phyloP scores from a whole-genome alignment of 2,888 invertebrate genomes.

The Apocheima hispidaria region DNA sequence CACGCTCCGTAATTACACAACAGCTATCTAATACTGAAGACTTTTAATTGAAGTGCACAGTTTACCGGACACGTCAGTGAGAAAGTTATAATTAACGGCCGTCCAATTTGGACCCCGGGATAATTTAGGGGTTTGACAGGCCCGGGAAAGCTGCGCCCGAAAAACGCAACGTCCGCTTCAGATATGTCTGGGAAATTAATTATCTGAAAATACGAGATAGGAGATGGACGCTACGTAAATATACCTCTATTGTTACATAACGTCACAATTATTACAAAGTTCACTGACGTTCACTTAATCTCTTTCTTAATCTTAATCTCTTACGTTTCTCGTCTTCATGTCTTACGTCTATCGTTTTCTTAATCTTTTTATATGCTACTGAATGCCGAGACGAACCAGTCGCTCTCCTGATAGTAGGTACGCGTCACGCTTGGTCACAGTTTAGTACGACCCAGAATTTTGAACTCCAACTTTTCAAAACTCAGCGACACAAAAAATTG shows the following conservation, averaged over 20 bases:
- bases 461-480: too few relatives aligned
- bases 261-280: neutral
- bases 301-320: too few relatives aligned
- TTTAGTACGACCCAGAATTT: too few relatives aligned
- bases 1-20: conserved; percentile 52
- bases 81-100: conserved; percentile 79
- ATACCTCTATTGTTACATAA: neutral
- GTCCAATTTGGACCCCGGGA: conserved; percentile 66
- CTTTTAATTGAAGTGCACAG: conserved; percentile 73
- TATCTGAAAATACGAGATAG: conserved; percentile 35
- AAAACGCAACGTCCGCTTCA: conserved; percentile 42
- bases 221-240: conserved; percentile 10
- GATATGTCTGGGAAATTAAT: conserved; percentile 41
- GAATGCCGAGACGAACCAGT: too few relatives aligned
- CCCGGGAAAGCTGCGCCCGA: conserved; percentile 37
- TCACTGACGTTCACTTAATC: neutral
- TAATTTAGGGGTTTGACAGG: conserved; percentile 71
- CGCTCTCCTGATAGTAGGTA: too few relatives aligned
- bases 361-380: too few relatives aligned
- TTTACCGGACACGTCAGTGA: conserved; percentile 64
- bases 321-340: too few relatives aligned
- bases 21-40: conserved; percentile 60
- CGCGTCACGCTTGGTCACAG: too few relatives aligned
- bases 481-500: too few relatives aligned
- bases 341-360: too few relatives aligned